Conservation (phyloP, 2,797 vertebrate species). For the Amblyraja radiata region DNA sequence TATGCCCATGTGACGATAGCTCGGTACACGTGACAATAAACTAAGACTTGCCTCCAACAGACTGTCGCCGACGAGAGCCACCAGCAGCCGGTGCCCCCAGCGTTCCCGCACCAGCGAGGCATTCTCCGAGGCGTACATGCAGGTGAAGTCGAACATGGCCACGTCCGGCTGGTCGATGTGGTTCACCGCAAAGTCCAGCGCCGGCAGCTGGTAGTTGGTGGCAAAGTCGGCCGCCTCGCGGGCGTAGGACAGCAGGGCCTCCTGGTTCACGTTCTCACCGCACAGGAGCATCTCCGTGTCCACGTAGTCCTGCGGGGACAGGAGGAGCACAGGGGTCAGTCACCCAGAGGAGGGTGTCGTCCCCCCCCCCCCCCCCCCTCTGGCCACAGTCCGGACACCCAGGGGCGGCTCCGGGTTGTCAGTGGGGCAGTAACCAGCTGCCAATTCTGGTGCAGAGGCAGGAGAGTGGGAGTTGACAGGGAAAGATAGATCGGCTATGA, state of each 20-base stretch:
- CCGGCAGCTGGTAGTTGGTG: slow-evolving; percentile 91
- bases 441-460: too few relatives aligned
- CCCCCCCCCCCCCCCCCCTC: neutral
- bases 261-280: slow-evolving; percentile 84
- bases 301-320: slow-evolving; percentile 70
- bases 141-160: slow-evolving; percentile 99
- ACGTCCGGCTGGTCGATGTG: slow-evolving; percentile 87
- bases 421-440: too few relatives aligned
- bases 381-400: too few relatives aligned
- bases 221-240: slow-evolving; percentile 92
- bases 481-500: too few relatives aligned
- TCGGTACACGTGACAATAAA: too few relatives aligned
- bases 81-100: slow-evolving; percentile 81
- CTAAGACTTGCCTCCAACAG: slow-evolving; percentile 75
- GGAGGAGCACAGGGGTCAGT: neutral
- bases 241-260: slow-evolving; percentile 82
- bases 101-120: slow-evolving; percentile 83
- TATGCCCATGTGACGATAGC: too few relatives aligned
- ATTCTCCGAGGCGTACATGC: slow-evolving; percentile 92
- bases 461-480: too few relatives aligned
- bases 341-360: neutral
- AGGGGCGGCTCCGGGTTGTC: too few relatives aligned
- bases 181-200: slow-evolving; percentile 88
- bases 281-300: slow-evolving; percentile 85
- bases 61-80: slow-evolving; percentile 89